Conservation (phyloP, 2,797 vertebrate genomes). For the Sebastiscus tertius region DNA sequence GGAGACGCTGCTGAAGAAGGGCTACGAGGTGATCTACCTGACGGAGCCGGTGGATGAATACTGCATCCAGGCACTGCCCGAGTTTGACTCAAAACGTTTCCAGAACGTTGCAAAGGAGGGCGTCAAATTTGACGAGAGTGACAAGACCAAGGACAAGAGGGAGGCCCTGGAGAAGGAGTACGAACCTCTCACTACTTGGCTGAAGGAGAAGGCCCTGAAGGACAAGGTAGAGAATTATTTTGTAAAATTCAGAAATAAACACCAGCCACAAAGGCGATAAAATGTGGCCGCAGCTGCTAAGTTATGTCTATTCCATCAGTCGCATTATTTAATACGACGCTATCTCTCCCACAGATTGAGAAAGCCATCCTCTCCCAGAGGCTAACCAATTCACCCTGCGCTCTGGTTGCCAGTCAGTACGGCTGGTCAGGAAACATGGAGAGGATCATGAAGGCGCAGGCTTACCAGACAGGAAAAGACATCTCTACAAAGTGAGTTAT, state of each 20-base stretch:
- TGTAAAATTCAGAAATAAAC: background rate
- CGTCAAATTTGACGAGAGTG: slow-evolving; percentile 95
- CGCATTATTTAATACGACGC: background rate
- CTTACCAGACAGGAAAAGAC: slow-evolving; percentile 98
- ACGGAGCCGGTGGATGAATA: slow-evolving; percentile 99
- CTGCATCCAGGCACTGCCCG: slow-evolving; percentile 96
- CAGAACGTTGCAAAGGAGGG: slow-evolving; percentile 99
- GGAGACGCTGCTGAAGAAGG: slow-evolving; percentile 95
- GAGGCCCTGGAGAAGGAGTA: slow-evolving; percentile 94
- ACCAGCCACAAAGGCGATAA: background rate
- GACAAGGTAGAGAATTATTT: slow-evolving; percentile 86
- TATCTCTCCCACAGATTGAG: slow-evolving; percentile 86
- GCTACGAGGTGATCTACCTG: slow-evolving; percentile 98
- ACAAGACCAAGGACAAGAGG: slow-evolving; percentile 92
- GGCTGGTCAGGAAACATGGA: slow-evolving; percentile 99
- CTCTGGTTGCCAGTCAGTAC: slow-evolving; percentile 97
- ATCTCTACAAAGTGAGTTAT: slow-evolving; percentile 94
- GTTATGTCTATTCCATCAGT: background rate
- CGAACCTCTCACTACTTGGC: slow-evolving; percentile 96
- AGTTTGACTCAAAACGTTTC: slow-evolving; percentile 98
- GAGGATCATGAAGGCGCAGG: slow-evolving; percentile 99
- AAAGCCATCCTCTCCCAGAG: slow-evolving; percentile 96
- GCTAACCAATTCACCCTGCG: slow-evolving; percentile 93
- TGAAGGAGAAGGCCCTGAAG: slow-evolving; percentile 96
- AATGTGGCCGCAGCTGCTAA: background rate